Evolutionary conservation across 1,140 invertebrate genomes (phyloP).

Genomic region (Drosophila azteca): DNA sequence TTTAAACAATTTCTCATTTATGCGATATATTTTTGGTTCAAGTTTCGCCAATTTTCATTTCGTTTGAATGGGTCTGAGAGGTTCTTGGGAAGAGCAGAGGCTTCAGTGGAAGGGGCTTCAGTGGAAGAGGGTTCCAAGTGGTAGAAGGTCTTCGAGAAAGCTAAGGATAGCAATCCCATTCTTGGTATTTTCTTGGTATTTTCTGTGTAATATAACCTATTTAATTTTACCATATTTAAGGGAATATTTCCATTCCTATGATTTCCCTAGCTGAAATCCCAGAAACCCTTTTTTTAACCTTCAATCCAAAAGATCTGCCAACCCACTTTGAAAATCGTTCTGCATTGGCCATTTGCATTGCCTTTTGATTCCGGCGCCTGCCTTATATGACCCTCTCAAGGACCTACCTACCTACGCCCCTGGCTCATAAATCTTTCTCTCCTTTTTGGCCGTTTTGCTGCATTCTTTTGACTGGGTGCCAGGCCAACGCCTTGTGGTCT

Average conservation of each 20-base stretch:
- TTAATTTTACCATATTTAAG: background rate
- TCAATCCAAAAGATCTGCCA: background rate
- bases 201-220: too few relatives aligned
- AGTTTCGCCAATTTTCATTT: conserved; percentile 44
- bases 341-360: too few relatives aligned
- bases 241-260: too few relatives aligned
- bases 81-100: background rate
- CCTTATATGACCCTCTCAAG: conserved; percentile 6
- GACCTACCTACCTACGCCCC: conserved; percentile 25
- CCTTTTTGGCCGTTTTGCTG: conserved; percentile 9
- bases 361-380: background rate
- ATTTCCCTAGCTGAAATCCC: too few relatives aligned
- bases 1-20: conserved; percentile 48
- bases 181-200: too few relatives aligned
- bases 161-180: too few relatives aligned
- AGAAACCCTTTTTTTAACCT: background rate
- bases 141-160: too few relatives aligned
- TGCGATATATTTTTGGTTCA: conserved; percentile 20
- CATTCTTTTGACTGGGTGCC: conserved; percentile 28
- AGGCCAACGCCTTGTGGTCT: conserved; percentile 54
- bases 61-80: background rate
- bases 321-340: too few relatives aligned
- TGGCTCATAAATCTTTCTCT: conserved; percentile 31
- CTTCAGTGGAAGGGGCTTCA: conserved; percentile 9
- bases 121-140: background rate